Base-by-base conservation (phyloP, 2,113 vertebrate genomes). In the Rhea pennata region DNA sequence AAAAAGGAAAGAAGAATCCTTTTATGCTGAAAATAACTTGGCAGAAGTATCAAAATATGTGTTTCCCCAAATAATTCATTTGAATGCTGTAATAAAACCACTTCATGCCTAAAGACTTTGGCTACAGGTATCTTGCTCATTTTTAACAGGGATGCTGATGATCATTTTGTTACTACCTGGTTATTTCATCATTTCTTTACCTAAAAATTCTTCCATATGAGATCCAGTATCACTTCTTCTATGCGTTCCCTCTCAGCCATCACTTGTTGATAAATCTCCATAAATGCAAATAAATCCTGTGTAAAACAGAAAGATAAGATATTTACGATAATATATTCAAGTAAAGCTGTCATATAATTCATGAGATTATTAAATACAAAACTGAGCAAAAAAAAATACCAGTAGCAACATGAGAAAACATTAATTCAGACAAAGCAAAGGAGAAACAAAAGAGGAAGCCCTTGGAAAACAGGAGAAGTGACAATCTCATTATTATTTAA, bases 401-500 rank as follows among this genome's bases (percentile, higher is more conserved):
- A 36, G 36, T 36, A 36, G 6, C 36, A 36, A 36, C 36, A 36
- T 36, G 36, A 36, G 54, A 78, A 95, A 92, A 72, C 27, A 91
- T 93, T 88, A 64, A 94, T 92, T 89, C 58, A 48, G 62, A 71
- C 87, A 67, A 88, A 77, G 61, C 53, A 95, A 73, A 65, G 62
- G n/a, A 83, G 75, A 71, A 73, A 87, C 67, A 88, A 87, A 90
- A 92, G 83, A 59, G 27, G 62, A 58, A 80, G 46, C 44, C 64
- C 82, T 77, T 10, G 40, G 51, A 73, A 93, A 73, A 92, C 1
- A 76, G n/a, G 22, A 77, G 87, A 78, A 96, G 36, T 92, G 81
- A 86, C 90, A 96, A 79, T 71, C 82, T 94, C 54, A 92, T 94
- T 95, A 84, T 84, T 92, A 77, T 67, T 94, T 89, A 84, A 84